Evolutionary conservation across 2,888 invertebrate species (phyloP), one percentile per base, ranked within the genome.

Genomic region (Sphaerophoria rueppellii): DNA sequence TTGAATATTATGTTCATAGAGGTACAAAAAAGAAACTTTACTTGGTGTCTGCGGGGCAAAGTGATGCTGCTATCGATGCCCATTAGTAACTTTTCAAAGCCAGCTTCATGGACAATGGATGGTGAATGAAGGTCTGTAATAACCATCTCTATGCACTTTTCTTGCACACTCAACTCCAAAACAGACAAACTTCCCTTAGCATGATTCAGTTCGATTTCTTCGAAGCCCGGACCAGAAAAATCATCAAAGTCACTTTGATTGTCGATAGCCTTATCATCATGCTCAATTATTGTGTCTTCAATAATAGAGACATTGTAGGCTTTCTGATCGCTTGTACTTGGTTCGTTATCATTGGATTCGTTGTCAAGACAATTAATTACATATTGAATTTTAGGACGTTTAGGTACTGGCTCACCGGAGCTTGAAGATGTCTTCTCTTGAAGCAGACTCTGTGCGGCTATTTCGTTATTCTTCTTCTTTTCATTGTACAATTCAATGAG

Each of bases 121-220:
- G 88, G 58, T 0, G 89, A 74, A 7, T 88, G 63, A 12, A 90
- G 70, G 76, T 90, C 90, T 5, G 83, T 86, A 6, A 89, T 81
- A 5, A 90, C 71, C 88, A 89, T 88, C 34, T 89, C 87, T 1
- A 86, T 57, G n/a, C 88, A 37, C 9, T 88, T 70, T 32, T 87
- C 86, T 7, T 77, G 76, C 4, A 32, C 9, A 46, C 32, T 73
- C 7, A 57, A 6, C 40, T 24, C 71, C 0, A 60, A 69, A 60
- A 40, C 79, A 6, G 70, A 55, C 6, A 46, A 57, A 12, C 58
- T 2, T 0, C 54, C 48, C 61, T 69, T 86, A 32, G 50, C 14
- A 5, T 60, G 5, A 24, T 48, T 77, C 3, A 72, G 71, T 24
- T 86, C 86, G 14, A 82, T 74, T 73, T 82, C 86, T 7, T 79